Evolutionary conservation across 2,113 vertebrate species (phyloP).

Genomic region (Ptilorrhoa leucosticta): DNA sequence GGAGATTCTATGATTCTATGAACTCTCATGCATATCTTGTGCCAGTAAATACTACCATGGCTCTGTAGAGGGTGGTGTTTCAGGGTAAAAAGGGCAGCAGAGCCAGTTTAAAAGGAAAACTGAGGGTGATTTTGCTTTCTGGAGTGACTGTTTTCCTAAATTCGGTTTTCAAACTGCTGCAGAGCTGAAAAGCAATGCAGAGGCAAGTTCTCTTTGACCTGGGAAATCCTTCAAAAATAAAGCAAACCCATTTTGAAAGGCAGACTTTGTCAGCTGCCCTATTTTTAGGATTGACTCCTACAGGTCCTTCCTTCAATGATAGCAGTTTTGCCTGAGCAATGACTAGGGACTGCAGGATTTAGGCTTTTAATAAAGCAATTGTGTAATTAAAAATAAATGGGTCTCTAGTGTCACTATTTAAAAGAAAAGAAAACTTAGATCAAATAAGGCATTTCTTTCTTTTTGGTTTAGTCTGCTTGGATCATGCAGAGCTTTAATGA

Average conservation of each 20-base stretch:
- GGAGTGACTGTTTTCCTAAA: not conserved
- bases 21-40: not conserved
- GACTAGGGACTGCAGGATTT: constrained; percentile 54
- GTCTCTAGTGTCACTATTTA: constrained; percentile 64
- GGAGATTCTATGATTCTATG: not conserved
- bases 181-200: not conserved
- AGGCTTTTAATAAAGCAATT: constrained; percentile 63
- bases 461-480: constrained; percentile 56
- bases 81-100: not conserved
- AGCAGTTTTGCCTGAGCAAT: constrained; percentile 46
- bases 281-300: constrained; percentile 56
- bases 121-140: not conserved
- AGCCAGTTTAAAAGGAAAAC: not conserved
- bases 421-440: constrained; percentile 61
- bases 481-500: constrained; percentile 60
- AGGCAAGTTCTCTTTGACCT: not conserved
- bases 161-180: not conserved
- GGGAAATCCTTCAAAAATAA: constrained; percentile 42
- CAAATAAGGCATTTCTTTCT: constrained; percentile 66
- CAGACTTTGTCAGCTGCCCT: constrained; percentile 52
- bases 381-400: constrained; percentile 68
- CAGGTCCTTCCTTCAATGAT: constrained; percentile 52
- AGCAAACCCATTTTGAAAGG: constrained; percentile 14
- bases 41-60: not conserved
- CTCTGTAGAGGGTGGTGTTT: not conserved